Evolutionary conservation across 2,797 vertebrate species (phyloP).

Genomic region (Synaphobranchus kaupii): DNA sequence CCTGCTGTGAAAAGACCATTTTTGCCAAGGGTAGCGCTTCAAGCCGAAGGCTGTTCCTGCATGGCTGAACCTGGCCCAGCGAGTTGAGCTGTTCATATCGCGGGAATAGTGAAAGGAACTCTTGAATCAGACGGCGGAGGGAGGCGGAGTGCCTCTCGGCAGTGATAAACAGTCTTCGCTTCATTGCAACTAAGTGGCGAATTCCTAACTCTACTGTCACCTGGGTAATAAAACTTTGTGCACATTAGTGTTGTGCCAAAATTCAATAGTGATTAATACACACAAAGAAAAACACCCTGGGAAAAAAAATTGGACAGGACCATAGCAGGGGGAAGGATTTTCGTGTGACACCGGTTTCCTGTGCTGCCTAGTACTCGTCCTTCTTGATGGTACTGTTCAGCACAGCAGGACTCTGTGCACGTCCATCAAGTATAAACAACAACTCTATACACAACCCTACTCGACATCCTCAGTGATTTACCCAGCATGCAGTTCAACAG

Average conservation of each 20-base stretch:
- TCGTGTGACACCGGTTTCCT: not conserved
- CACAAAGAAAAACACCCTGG: not conserved
- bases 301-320: not conserved
- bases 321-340: not conserved
- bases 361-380: not conserved
- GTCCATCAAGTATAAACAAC: slow-evolving; percentile 65
- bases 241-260: not conserved
- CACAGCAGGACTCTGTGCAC: slow-evolving; percentile 50
- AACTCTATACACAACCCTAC: slow-evolving; percentile 63
- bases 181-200: not conserved
- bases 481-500: slow-evolving; percentile 50
- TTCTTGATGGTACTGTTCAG: not conserved
- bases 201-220: not conserved
- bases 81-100: not conserved
- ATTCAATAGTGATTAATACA: not conserved
- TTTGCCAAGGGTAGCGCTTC: not conserved
- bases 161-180: not conserved
- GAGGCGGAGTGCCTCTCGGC: not conserved
- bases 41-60: not conserved
- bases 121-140: not conserved
- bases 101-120: not conserved
- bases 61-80: not conserved
- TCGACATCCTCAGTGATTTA: slow-evolving; percentile 50
- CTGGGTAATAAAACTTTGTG: not conserved
- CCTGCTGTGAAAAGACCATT: not conserved